phyloP scores from a whole-genome alignment of 2,888 invertebrate species.

The Chalcis sispes region DNA sequence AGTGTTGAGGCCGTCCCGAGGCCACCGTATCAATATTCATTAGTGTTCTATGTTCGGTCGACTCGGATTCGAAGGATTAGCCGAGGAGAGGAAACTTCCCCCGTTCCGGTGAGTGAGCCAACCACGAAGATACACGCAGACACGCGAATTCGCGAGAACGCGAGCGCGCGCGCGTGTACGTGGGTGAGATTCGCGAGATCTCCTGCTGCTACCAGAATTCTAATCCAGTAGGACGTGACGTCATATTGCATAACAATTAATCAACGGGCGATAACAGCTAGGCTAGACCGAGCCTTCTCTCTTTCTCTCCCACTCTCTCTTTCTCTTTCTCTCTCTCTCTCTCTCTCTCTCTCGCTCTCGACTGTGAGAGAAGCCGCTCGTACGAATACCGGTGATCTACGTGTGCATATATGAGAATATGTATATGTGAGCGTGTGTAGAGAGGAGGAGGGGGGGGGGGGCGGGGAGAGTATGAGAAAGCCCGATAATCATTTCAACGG shows the following conservation, averaged over 20 bases:
- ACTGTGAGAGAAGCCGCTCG: background rate
- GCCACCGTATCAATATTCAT: slow-evolving; percentile 75
- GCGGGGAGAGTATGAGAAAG: slow-evolving; percentile 69
- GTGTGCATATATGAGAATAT: no score
- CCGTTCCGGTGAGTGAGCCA: background rate
- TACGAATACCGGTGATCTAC: no score
- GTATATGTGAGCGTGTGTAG: background rate
- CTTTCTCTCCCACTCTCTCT: background rate
- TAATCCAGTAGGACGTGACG: slow-evolving; percentile 74
- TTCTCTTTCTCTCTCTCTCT: slow-evolving; percentile 38
- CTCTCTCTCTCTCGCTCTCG: background rate
- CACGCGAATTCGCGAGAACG: background rate
- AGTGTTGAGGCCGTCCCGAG: slow-evolving; percentile 56
- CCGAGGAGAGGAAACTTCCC: slow-evolving; percentile 65
- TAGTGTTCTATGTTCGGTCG: slow-evolving; percentile 75
- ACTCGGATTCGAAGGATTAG: slow-evolving; percentile 70
- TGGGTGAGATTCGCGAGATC: slow-evolving; percentile 18
- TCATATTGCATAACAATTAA: slow-evolving; percentile 77
- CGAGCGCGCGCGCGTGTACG: background rate
- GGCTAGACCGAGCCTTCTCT: slow-evolving; percentile 51
- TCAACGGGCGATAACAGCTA: slow-evolving; percentile 60
- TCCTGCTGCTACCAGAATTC: slow-evolving; percentile 63
- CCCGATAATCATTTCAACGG: slow-evolving; percentile 76
- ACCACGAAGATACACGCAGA: background rate
- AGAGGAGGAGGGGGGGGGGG: background rate